Evolutionary conservation across 2,113 vertebrate species (phyloP), one percentile per base, ranked within the genome.

Genomic region (Prunella himalayana): DNA sequence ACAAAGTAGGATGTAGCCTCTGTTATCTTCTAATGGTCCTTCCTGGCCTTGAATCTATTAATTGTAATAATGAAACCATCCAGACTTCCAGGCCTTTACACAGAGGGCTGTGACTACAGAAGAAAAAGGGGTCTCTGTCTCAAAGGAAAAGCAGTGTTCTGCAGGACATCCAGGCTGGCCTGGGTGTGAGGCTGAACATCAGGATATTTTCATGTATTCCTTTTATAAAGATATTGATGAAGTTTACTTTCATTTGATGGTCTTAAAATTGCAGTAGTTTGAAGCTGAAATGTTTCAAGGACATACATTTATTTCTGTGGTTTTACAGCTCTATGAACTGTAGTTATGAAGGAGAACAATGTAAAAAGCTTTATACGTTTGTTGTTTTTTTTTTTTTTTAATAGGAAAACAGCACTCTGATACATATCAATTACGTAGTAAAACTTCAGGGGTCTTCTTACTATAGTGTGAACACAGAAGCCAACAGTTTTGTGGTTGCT

Each of bases 11-110:
- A 15, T 39, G 30, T 4, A 30, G 23, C 15, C 27, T 45, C 35
- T n/a, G 10, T 21, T 61, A 28, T 5, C 37, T 14, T 39, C 56
- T 39, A 42, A 56, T 0, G 0, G 30, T 31, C n/a, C 41, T 80
- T 51, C 57, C 61, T 39, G 61, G 20, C 47, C 20, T 42, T 50
- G 7, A n/a, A 37, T 50, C 44, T 37, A 27, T 35, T 77, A 7
- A 8, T 4, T 23, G 16, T 13, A 19, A 28, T 30, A 49, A n/a
- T n/a, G 10, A 37, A 64, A 51, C 28, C 11, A 6, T 14, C 39
- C 59, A 54, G 54, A 13, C 8, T 42, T 23, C 28, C 10, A 30
- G 16, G 20, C 22, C 44, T 68, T 77, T 41, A 61, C 54, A 30
- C 6, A 35, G 23, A 51, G 47, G 18, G 3, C 27, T 27, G 35